Base-by-base conservation (phyloP, 2,888 invertebrate species). In the Drosophila ustulata region DNA sequence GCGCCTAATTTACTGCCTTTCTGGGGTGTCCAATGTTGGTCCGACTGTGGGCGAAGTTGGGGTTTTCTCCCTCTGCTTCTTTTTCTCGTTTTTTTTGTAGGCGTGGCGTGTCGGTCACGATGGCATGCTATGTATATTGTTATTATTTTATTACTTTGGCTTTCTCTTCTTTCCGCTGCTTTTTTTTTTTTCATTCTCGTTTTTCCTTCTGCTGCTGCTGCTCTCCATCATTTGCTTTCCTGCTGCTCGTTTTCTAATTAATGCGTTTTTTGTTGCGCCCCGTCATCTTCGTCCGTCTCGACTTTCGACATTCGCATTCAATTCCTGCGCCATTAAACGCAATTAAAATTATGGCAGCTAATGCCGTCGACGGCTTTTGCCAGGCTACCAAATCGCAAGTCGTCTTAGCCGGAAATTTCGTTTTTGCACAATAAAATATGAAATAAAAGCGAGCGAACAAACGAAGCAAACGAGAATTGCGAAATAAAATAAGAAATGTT, bases 281-380 rank as follows among this genome's bases (percentile, higher is more conserved):
- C 53, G 18, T 41, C 41, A 18, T 11, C 52, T 8, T 30, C n/a
- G 41, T 30, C 52, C 34, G 37, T 34, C 39, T 46, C 28, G 13
- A 25, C 45, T 47, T 26, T 63, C 18, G 51, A 43, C 65, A 69
- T 67, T 75, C 85, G 66, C 80, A 75, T 87, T 68, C 79, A 72
- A 85, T 89, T 83, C 67, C 68, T 80, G 66, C 69, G 85, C 85
- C 89, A 89, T 83, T 83, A 88, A 83, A 89, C 68, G 84, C 85
- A 82, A 89, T 83, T 83, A 87, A 89, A 89, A 87, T 89, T 84
- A 88, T 83, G 85, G 70, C 88, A 69, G 86, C 75, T 85, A 75
- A 85, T 82, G 80, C 75, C 80, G 57, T 57, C 65, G 49, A 64
- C 61, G 59, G 58, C 71, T 76, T 49, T 55, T 56, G 55, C 62